phyloP scores from a whole-genome alignment of 2,888 invertebrate species.

The Gonocerus acuteangulatus region DNA sequence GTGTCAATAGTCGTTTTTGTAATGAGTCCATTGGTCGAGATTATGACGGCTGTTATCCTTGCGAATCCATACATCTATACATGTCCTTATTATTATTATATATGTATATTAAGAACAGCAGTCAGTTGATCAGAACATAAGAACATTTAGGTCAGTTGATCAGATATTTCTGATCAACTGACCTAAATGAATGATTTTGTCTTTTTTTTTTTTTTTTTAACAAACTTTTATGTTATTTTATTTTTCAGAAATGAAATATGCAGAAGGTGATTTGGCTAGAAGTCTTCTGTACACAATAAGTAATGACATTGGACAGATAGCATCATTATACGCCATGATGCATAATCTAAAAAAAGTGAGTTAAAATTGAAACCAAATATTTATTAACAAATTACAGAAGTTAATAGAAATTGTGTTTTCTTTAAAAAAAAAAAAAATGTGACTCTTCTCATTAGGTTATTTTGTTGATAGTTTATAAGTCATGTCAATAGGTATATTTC shows the following conservation, averaged over 20 bases:
- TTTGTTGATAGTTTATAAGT: too few relatives aligned
- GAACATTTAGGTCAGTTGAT: conserved; percentile 30
- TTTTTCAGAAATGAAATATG: conserved; percentile 42
- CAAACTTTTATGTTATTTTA: not conserved
- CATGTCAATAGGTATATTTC: conserved; percentile 50
- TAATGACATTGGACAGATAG: conserved; percentile 65
- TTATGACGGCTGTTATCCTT: too few relatives aligned
- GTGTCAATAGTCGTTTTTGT: too few relatives aligned
- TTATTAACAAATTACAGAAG: not conserved
- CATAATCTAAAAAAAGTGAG: conserved; percentile 50
- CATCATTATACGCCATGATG: conserved; percentile 58
- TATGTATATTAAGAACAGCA: too few relatives aligned
- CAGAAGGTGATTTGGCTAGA: conserved; percentile 55
- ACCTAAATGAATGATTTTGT: not conserved
- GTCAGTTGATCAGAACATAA: too few relatives aligned
- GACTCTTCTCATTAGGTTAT: too few relatives aligned
- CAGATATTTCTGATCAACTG: too few relatives aligned
- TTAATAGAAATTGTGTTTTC: not conserved
- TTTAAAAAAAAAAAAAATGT: not conserved
- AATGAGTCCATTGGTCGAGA: too few relatives aligned
- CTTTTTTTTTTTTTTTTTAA: not conserved
- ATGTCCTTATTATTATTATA: too few relatives aligned
- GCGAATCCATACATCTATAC: too few relatives aligned
- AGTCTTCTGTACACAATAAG: conserved; percentile 58
- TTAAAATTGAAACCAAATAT: not conserved